Conservation (phyloP, 2,888 invertebrate species). For the Cryptocephalus primarius region DNA sequence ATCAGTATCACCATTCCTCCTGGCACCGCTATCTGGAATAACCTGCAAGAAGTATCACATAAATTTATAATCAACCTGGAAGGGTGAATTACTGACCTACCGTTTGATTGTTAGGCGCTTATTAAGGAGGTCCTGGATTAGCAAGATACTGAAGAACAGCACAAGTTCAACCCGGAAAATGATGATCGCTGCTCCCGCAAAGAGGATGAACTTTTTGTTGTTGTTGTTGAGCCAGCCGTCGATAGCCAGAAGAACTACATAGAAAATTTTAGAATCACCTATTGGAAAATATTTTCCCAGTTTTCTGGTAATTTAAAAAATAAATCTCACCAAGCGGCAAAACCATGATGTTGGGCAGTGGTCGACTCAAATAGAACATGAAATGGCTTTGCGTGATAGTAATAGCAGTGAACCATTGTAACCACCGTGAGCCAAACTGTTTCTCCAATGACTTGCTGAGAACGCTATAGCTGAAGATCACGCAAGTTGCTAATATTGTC, state of each 20-base stretch:
- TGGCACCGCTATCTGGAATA: conserved; percentile 61
- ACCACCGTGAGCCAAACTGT: conserved; percentile 66
- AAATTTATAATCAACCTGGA: conserved; percentile 4
- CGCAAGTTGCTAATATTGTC: conserved; percentile 62
- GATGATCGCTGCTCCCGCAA: conserved; percentile 78
- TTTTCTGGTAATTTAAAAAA: not conserved
- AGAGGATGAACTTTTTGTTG: conserved; percentile 63
- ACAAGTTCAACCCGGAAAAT: conserved; percentile 86
- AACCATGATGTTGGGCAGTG: conserved; percentile 91
- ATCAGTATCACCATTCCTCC: conserved; percentile 56
- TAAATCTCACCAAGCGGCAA: conserved; percentile 73
- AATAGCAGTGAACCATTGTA: conserved; percentile 72
- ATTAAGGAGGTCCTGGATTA: conserved; percentile 67
- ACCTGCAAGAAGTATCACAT: conserved; percentile 40
- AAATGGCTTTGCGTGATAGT: conserved; percentile 95
- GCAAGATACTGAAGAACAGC: conserved; percentile 73
- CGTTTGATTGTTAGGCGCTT: conserved; percentile 55
- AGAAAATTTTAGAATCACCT: conserved; percentile 21
- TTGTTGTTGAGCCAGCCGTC: conserved; percentile 75
- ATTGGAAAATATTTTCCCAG: not conserved
- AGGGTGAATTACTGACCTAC: conserved; percentile 40
- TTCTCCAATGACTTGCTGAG: conserved; percentile 64
- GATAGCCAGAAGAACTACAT: conserved; percentile 76
- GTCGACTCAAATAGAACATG: conserved; percentile 90
- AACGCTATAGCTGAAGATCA: conserved; percentile 62